A percentile compares a stretch with the other conserved stretches of the same genome.
Conservation (phyloP, 2,888 invertebrate species). For the Perizoma affinitatum region DNA sequence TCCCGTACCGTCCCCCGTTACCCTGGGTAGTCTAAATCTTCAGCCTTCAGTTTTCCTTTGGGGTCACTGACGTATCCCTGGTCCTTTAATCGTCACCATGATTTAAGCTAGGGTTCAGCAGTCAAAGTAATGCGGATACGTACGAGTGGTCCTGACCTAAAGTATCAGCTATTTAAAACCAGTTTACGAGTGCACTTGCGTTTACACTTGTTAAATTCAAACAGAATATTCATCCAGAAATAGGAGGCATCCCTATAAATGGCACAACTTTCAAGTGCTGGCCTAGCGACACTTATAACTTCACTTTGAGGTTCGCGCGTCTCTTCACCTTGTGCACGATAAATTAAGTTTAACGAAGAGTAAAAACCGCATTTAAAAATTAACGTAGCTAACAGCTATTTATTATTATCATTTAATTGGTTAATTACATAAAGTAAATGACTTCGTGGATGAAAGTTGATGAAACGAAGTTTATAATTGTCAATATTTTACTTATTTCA, state of each 20-base stretch:
- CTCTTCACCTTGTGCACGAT: not conserved
- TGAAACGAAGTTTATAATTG: no score
- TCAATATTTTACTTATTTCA: no score
- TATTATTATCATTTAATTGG: no score
- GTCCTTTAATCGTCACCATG: not conserved
- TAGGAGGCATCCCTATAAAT: slow-evolving; percentile 10
- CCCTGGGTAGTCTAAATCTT: slow-evolving; percentile 20
- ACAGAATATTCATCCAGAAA: slow-evolving; percentile 25
- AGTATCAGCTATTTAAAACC: slow-evolving; percentile 26
- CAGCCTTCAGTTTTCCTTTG: not conserved
- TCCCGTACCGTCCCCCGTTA: slow-evolving; percentile 36
- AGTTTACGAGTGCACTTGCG: slow-evolving; percentile 17
- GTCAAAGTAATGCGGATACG: not conserved
- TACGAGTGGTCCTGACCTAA: not conserved
- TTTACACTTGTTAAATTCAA: slow-evolving; percentile 33
- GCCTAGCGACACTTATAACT: slow-evolving; percentile 13
- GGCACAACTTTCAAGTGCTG: slow-evolving; percentile 2
- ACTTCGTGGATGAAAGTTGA: no score
- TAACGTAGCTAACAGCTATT: no score
- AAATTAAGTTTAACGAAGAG: no score
- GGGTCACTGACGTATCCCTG: not conserved
- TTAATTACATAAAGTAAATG: no score
- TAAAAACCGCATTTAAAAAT: no score
- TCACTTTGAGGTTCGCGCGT: not conserved
- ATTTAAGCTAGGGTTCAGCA: not conserved